A percentile compares a stretch with the other conserved stretches of the same genome.
These are phyloP conservation scores for Eugnorisma glareosa DNA, from an alignment of 2,888 invertebrate genomes.

Conservation along the genomic window DNA sequence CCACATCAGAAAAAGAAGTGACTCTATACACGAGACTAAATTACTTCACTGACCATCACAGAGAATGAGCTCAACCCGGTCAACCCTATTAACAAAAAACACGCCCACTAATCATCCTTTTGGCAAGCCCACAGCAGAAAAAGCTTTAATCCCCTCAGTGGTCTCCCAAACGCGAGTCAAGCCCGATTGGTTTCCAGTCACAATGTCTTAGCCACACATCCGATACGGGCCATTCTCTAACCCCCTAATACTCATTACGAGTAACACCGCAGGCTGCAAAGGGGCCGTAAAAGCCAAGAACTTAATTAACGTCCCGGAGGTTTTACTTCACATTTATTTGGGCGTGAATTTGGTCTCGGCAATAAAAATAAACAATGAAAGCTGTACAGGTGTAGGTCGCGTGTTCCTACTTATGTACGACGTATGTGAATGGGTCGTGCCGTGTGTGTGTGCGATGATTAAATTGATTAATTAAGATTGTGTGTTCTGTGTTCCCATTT, in stretches of 20 bases:
- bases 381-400: constrained; percentile 67
- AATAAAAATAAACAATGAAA: constrained; percentile 87
- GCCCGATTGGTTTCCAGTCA: constrained; percentile 70
- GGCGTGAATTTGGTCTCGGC: constrained; percentile 83
- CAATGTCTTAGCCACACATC: constrained; percentile 70
- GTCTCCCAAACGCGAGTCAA: constrained; percentile 62
- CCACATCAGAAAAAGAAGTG: background rate
- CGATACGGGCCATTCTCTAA: constrained; percentile 70
- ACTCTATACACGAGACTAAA: constrained; percentile 1
- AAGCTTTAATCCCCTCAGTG: constrained; percentile 61
- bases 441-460: constrained; percentile 49
- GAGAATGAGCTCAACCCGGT: constrained; percentile 28
- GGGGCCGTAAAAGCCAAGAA: constrained; percentile 84
- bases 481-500: constrained; percentile 33
- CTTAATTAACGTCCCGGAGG: constrained; percentile 85
- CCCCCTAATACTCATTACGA: constrained; percentile 79
- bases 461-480: constrained; percentile 61
- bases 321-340: constrained; percentile 84
- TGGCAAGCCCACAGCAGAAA: constrained; percentile 49
- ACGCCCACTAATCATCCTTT: constrained; percentile 59
- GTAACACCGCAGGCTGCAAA: constrained; percentile 73
- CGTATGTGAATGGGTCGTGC: constrained; percentile 27
- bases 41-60: constrained; percentile 26
- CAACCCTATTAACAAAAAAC: constrained; percentile 50
- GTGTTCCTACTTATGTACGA: constrained; percentile 40